Evolutionary conservation across 2,797 vertebrate species (phyloP), one percentile per base, ranked within the genome.

Genomic region (Brotogeris chrysoptera): DNA sequence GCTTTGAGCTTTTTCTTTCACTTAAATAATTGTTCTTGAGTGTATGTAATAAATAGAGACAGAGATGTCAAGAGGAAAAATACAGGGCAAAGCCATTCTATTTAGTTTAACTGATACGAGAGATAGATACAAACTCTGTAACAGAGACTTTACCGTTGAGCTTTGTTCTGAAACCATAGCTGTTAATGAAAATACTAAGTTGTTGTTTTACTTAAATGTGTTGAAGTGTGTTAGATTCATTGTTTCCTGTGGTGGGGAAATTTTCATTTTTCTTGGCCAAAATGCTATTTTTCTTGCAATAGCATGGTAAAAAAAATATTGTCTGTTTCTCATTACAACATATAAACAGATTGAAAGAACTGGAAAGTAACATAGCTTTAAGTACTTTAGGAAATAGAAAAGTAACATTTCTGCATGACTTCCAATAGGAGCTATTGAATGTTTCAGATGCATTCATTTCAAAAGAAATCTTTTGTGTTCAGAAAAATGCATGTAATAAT

Each of bases 231-330:
- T 97, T 97, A 97, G 97, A 97, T 98, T 98, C 93, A 93, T 98
- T 98, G 95, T 98, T 98, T 98, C 98, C 98, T 97, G 95, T 97
- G 94, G 79, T 98, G 90, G 96, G n/a, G 96, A 98, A 97, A 95
- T 96, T 86, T 97, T 86, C 91, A 95, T 98, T 98, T 98, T 96
- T 97, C 96, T 97, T 98, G 97, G 97, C 97, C 82, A 97, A 97
- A 97, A 90, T 90, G 69, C 86, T 97, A 74, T 98, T 98, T 98
- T 98, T 97, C 96, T 97, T 97, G 95, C 94, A 97, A 91, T 94
- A 95, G 89, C 88, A 66, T 79, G 72, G 82, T 95, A 88, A 16
- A 59, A 70, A 80, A 87, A 89, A 80, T 80, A 95, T 84, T 93
- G 81, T 82, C 97, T 98, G 93, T 90, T 98, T 98, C 97, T 98